phyloP scores from a whole-genome alignment of 2,888 invertebrate species.

The Macaria notata region DNA sequence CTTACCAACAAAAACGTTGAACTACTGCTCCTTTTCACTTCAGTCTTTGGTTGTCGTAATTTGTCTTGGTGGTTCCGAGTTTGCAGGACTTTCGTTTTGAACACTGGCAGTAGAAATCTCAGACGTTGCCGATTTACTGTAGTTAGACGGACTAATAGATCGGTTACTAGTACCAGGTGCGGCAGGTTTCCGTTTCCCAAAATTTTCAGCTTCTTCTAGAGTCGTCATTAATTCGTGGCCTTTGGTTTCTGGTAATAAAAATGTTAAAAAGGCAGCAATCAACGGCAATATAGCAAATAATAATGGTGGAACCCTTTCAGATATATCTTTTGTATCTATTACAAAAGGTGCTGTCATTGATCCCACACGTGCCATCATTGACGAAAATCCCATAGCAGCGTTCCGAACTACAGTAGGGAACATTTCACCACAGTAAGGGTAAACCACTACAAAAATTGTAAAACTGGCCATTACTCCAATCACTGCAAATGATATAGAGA shows the following conservation, averaged over 20 bases:
- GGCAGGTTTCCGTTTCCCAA: slow-evolving; percentile 45
- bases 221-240: slow-evolving; percentile 87
- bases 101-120: too few species aligned
- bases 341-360: slow-evolving; percentile 89
- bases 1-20: too few species aligned
- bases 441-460: slow-evolving; percentile 92
- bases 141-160: too few species aligned
- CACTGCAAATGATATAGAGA: slow-evolving; percentile 84
- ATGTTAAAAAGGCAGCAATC: slow-evolving; percentile 78
- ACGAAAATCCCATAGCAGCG: slow-evolving; percentile 88
- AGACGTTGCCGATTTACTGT: too few species aligned
- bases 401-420: slow-evolving; percentile 92
- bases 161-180: too few species aligned
- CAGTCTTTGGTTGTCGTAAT: too few species aligned
- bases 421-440: slow-evolving; percentile 90
- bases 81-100: too few species aligned
- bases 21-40: too few species aligned
- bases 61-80: too few species aligned
- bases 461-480: slow-evolving; percentile 91
- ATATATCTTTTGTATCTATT: slow-evolving; percentile 45
- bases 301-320: slow-evolving; percentile 21
- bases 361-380: slow-evolving; percentile 88
- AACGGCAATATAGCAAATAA: slow-evolving; percentile 66
- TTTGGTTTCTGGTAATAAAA: slow-evolving; percentile 86
- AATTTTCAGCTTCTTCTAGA: slow-evolving; percentile 88